Percentiles rank a stretch among this genome's conserved stretches.
Evolutionary conservation across 2,797 vertebrate species (phyloP).

Genomic region (Novumbra hubbsi): DNA sequence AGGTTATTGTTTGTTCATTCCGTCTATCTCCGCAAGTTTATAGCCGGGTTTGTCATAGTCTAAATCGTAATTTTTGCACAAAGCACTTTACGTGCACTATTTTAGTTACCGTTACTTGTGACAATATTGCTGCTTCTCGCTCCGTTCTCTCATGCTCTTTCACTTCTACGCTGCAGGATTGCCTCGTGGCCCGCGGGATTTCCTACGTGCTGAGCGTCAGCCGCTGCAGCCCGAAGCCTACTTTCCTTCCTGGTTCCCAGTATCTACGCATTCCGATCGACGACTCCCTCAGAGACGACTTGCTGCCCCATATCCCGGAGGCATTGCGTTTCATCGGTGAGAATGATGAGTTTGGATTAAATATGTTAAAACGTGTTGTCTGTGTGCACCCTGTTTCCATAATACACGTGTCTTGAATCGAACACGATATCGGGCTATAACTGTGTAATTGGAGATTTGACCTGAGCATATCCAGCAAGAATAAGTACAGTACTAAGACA

Average conservation of each 20-base stretch:
- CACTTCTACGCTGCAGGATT: slow-evolving; percentile 56
- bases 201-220: slow-evolving; percentile 77
- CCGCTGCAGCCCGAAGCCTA: slow-evolving; percentile 73
- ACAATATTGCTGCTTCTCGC: neutral
- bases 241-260: slow-evolving; percentile 70
- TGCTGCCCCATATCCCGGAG: slow-evolving; percentile 77
- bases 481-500: neutral
- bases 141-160: neutral
- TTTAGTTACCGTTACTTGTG: neutral
- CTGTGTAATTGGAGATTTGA: neutral
- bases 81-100: neutral
- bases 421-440: neutral
- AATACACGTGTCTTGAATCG: neutral
- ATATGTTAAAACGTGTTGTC: neutral
- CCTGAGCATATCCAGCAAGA: neutral
- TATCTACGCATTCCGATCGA: slow-evolving; percentile 78
- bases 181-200: slow-evolving; percentile 66
- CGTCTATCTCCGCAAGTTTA: neutral
- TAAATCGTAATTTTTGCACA: neutral
- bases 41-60: neutral
- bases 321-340: slow-evolving; percentile 77
- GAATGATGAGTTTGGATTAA: neutral
- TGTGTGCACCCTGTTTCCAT: neutral
- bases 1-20: slow-evolving; percentile 52
- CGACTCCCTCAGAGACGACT: slow-evolving; percentile 74